phyloP scores from a whole-genome alignment of 2,888 invertebrate genomes.

The Creontiades dilutus region DNA sequence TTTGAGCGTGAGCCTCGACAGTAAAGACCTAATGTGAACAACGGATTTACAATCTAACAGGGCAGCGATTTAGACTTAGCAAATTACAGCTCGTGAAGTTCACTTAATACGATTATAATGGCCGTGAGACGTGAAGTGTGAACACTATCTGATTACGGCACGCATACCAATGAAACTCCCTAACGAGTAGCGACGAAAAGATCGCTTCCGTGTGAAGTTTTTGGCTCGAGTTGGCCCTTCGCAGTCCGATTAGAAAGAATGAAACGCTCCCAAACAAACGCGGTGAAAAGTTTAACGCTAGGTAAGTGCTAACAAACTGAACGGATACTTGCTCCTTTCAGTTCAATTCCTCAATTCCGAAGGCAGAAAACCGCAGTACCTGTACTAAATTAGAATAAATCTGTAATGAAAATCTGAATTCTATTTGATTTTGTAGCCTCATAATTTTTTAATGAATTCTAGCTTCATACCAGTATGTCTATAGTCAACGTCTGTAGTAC shows the following conservation, averaged over 20 bases:
- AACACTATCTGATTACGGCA: constrained; percentile 42
- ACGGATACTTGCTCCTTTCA: no score
- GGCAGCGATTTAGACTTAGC: constrained; percentile 8
- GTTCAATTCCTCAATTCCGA: no score
- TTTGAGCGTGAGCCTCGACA: not conserved
- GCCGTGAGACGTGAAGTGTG: constrained; percentile 21
- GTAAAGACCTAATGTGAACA: not conserved
- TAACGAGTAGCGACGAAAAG: constrained; percentile 11
- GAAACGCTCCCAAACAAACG: not conserved
- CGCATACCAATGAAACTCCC: constrained; percentile 28
- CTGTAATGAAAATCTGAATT: no score
- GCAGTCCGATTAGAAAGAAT: not conserved
- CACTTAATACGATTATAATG: constrained; percentile 40
- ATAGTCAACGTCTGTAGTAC: no score
- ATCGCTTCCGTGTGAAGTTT: not conserved
- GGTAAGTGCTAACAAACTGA: no score
- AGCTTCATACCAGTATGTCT: no score
- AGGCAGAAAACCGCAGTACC: no score
- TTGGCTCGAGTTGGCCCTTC: not conserved
- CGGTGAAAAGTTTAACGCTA: not conserved
- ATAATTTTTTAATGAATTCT: no score
- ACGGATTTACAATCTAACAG: not conserved
- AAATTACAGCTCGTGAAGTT: not conserved
- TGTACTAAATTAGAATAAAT: no score
- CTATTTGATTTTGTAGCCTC: no score